Evolutionary conservation across 30 jellyfish, hydroid and myxozoan genomes (phyloP).

Genomic region (Hydractinia echinata): DNA sequence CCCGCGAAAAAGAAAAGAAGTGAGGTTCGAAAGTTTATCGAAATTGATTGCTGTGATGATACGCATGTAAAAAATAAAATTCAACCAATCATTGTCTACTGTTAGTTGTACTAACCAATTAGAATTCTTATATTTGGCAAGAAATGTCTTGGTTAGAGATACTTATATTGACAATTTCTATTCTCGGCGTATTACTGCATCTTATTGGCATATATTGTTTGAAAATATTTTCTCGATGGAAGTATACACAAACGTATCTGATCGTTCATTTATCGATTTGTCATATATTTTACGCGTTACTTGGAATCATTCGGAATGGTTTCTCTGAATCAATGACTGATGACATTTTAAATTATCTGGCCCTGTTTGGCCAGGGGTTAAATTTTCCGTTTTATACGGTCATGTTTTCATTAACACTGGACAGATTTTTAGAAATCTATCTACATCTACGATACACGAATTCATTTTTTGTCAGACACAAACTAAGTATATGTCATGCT

Average conservation of each 20-base stretch:
- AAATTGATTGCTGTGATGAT: too few species aligned
- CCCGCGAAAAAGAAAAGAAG: too few species aligned
- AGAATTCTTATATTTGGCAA: too few species aligned
- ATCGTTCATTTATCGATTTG: not conserved
- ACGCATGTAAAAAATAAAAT: too few species aligned
- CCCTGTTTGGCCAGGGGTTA: not conserved
- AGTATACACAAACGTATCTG: not conserved
- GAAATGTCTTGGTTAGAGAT: too few species aligned
- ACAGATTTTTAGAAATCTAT: slow-evolving; percentile 2
- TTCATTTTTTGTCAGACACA: slow-evolving; percentile 4
- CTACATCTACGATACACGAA: not conserved
- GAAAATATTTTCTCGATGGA: too few species aligned
- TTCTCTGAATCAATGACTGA: not conserved
- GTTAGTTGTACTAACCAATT: too few species aligned
- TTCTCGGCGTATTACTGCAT: too few species aligned
- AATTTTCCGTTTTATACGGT: not conserved
- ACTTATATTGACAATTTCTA: too few species aligned
- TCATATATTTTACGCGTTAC: not conserved
- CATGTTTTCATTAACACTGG: not conserved
- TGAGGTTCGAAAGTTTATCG: too few species aligned
- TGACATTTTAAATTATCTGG: not conserved
- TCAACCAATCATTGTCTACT: too few species aligned
- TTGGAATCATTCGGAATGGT: not conserved
- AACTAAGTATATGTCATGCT: not conserved
- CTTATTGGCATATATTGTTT: too few species aligned